phyloP scores from a whole-genome alignment of 2,888 invertebrate genomes.

The Augiades crinisus region DNA sequence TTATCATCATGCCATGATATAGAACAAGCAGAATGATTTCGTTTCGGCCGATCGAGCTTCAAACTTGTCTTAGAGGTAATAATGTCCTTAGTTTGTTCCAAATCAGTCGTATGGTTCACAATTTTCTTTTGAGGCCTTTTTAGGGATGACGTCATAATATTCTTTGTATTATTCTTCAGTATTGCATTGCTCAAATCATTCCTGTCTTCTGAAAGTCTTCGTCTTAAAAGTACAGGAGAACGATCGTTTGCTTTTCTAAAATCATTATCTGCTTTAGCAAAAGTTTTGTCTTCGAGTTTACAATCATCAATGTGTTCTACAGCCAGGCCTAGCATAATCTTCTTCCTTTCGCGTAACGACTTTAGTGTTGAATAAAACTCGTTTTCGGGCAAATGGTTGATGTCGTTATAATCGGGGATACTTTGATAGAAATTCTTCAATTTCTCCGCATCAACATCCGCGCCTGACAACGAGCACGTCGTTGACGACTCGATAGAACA shows the following conservation, averaged over 20 bases:
- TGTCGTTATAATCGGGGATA: slow-evolving; percentile 90
- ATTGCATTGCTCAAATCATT: slow-evolving; percentile 16
- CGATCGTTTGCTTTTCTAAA: slow-evolving; percentile 28
- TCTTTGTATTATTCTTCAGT: slow-evolving; percentile 17
- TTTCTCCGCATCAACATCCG: slow-evolving; percentile 77
- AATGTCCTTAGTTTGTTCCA: slow-evolving; percentile 42
- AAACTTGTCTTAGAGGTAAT: slow-evolving; percentile 40
- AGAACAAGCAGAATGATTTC: slow-evolving; percentile 71
- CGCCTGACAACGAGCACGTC: slow-evolving; percentile 49
- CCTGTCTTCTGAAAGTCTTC: slow-evolving; percentile 4
- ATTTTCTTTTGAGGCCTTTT: slow-evolving; percentile 43
- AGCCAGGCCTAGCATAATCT: slow-evolving; percentile 64
- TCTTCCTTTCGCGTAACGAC: slow-evolving; percentile 84
- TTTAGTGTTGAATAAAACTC: slow-evolving; percentile 89
- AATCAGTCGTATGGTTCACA: slow-evolving; percentile 14
- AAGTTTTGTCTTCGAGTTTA: slow-evolving; percentile 31
- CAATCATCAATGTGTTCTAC: slow-evolving; percentile 57
- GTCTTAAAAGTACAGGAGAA: slow-evolving; percentile 9
- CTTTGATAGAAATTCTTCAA: slow-evolving; percentile 88
- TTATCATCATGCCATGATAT: slow-evolving; percentile 74
- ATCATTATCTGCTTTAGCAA: slow-evolving; percentile 33
- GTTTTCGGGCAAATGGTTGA: slow-evolving; percentile 87
- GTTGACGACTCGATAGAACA: slow-evolving; percentile 62
- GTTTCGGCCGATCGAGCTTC: slow-evolving; percentile 53
- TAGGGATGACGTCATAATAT: slow-evolving; percentile 39